Evolutionary conservation across 2,888 invertebrate species (phyloP).

Genomic region (Sminthurinus aureus): DNA sequence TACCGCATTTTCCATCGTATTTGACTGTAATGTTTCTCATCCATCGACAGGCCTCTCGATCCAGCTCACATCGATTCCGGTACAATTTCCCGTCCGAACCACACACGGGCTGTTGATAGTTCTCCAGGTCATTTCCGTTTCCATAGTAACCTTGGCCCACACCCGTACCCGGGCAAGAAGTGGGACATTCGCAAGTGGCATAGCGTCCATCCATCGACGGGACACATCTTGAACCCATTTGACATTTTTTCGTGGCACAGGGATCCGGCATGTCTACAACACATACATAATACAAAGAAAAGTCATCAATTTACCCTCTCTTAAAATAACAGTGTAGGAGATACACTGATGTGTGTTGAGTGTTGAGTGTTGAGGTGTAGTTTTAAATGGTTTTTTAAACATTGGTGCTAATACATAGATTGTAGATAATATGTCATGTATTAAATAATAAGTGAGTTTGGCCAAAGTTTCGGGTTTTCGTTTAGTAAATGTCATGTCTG

Average conservation of each 20-base stretch:
- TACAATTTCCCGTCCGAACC: constrained; percentile 67
- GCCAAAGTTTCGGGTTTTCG: too few species aligned
- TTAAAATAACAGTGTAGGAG: too few species aligned
- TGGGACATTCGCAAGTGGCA: constrained; percentile 61
- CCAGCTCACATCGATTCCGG: constrained; percentile 83
- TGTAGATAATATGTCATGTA: too few species aligned
- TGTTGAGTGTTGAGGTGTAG: too few species aligned
- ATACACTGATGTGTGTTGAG: too few species aligned
- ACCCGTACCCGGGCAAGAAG: constrained; percentile 75
- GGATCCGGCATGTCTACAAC: constrained; percentile 74
- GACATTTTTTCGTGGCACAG: constrained; percentile 74
- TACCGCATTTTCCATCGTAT: constrained; percentile 87
- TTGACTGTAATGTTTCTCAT: constrained; percentile 80
- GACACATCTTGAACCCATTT: constrained; percentile 75
- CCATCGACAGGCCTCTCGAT: constrained; percentile 78
- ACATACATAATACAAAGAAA: background rate
- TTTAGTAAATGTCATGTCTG: too few species aligned
- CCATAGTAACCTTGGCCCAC: background rate
- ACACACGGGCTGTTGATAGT: constrained; percentile 71
- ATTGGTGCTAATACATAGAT: too few species aligned
- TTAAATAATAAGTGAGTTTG: too few species aligned
- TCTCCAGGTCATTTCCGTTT: constrained; percentile 78
- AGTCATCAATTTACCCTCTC: background rate
- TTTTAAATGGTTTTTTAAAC: too few species aligned
- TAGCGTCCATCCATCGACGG: constrained; percentile 55